phyloP scores from a whole-genome alignment of 2,888 invertebrate species.

The Arrhopalites spinosus region DNA sequence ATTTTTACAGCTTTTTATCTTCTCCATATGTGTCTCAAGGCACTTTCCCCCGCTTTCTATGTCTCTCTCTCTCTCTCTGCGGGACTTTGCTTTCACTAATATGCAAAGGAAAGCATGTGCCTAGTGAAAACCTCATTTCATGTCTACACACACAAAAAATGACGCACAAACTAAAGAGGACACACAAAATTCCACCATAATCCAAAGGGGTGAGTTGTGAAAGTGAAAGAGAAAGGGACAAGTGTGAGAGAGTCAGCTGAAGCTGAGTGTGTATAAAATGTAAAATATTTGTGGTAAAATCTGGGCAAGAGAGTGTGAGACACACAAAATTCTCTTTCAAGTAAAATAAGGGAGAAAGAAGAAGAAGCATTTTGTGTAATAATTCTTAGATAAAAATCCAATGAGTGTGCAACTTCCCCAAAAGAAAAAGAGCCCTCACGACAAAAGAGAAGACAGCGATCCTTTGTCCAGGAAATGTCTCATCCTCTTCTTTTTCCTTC shows the following conservation, averaged over 20 bases:
- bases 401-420: background rate
- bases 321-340: too few relatives aligned
- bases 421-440: too few relatives aligned
- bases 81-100: background rate
- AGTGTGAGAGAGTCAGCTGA: background rate
- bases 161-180: too few relatives aligned
- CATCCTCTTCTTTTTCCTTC: background rate
- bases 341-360: background rate
- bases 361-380: background rate
- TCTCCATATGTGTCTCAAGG: background rate
- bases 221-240: background rate
- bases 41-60: too few relatives aligned
- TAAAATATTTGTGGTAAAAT: constrained; percentile 14
- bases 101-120: background rate
- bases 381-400: constrained; percentile 18
- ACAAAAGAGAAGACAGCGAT: background rate
- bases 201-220: background rate
- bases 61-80: too few relatives aligned
- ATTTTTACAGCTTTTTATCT: constrained; percentile 4
- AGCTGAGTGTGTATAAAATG: background rate
- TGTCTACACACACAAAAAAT: too few relatives aligned
- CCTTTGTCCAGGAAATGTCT: background rate
- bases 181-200: background rate
- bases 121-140: background rate
- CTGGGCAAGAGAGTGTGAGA: background rate